Evolutionary conservation across 2,797 vertebrate species (phyloP).

Genomic region (Anguilla marmorata): DNA sequence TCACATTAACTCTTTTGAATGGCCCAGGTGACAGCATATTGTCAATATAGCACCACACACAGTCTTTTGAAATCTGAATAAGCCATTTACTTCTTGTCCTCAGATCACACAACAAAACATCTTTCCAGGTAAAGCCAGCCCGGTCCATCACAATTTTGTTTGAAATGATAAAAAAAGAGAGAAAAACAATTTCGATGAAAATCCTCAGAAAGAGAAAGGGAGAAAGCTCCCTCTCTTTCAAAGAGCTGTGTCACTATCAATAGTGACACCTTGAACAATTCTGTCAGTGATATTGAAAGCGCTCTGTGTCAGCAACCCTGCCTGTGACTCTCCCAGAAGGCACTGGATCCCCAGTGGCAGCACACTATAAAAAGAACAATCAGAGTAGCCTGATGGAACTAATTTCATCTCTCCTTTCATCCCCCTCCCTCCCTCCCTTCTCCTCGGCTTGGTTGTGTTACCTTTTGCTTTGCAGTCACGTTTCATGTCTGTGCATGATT

Average conservation of each 20-base stretch:
- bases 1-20: conserved; percentile 13
- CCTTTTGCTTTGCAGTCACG: conserved; percentile 79
- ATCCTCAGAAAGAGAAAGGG: conserved; percentile 48
- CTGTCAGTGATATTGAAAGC: conserved; percentile 71
- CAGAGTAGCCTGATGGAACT: conserved; percentile 69
- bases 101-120: conserved; percentile 8
- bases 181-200: conserved; percentile 26
- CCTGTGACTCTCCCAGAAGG: conserved; percentile 65
- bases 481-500: conserved; percentile 76
- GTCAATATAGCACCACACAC: conserved; percentile 26
- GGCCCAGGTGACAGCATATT: conserved; percentile 18
- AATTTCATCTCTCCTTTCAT: conserved; percentile 73
- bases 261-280: conserved; percentile 73
- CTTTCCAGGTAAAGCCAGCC: conserved; percentile 4
- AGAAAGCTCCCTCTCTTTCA: conserved; percentile 58
- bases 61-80: conserved; percentile 36
- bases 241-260: conserved; percentile 65
- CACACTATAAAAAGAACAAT: conserved; percentile 73
- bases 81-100: conserved; percentile 34
- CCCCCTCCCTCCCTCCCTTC: conserved; percentile 24
- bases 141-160: conserved; percentile 38
- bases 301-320: conserved; percentile 66
- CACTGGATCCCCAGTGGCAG: conserved; percentile 62
- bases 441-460: conserved; percentile 61
- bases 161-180: conserved; percentile 39